These are phyloP conservation scores for Platycercus adscitus DNA, from an alignment of 2,113 vertebrate genomes.

Conservation along the genomic window DNA sequence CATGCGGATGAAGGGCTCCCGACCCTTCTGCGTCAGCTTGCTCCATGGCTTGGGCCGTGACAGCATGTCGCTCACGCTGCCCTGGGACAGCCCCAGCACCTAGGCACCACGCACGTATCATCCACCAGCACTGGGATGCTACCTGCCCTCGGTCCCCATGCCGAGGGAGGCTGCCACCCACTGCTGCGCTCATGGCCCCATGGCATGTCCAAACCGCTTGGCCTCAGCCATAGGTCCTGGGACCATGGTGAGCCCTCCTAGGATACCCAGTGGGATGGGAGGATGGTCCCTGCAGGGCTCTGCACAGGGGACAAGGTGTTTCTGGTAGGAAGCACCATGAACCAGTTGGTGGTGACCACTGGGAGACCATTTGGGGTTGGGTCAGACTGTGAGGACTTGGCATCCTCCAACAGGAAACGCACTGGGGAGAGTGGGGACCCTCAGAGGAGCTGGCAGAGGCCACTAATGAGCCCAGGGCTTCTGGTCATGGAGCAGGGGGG, in stretches of 20 bases:
- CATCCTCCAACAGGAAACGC: not conserved
- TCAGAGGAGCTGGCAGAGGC: not conserved
- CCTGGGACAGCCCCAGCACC: constrained; percentile 97
- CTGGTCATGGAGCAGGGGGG: accelerated
- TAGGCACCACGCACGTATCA: not conserved
- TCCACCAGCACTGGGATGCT: accelerated
- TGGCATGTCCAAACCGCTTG: accelerated
- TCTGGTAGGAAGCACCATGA: not conserved
- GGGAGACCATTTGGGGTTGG: not conserved
- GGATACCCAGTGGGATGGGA: not conserved
- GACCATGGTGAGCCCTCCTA: not conserved
- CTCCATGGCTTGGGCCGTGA: constrained; percentile 98
- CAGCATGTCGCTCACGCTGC: constrained; percentile 98
- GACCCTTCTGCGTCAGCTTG: constrained; percentile 97
- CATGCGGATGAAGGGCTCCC: constrained; percentile 99
- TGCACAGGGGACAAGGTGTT: accelerated
- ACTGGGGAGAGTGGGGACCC: not conserved
- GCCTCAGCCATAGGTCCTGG: not conserved
- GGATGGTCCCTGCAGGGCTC: not conserved
- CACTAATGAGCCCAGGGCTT: not conserved
- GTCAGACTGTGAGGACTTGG: not conserved
- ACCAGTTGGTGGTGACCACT: not conserved
- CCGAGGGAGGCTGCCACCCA: not conserved
- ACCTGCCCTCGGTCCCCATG: not conserved
- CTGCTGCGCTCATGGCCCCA: accelerated